Evolutionary conservation across 2,797 vertebrate species (phyloP), one percentile per base, ranked within the genome.

Genomic region (Aulostomus chinensis): DNA sequence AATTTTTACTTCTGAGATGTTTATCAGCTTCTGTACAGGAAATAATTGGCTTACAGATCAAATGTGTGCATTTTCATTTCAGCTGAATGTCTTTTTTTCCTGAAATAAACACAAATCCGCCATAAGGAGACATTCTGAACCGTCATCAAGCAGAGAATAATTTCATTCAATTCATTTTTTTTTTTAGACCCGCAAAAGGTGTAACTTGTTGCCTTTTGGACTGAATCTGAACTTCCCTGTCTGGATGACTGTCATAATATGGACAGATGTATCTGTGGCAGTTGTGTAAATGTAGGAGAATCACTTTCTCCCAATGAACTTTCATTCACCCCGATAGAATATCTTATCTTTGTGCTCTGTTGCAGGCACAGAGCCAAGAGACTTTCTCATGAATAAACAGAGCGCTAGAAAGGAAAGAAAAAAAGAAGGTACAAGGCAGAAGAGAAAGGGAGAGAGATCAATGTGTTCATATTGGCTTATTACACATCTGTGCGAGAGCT

Each of bases 331-430:
- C 65, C 30, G 10, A 68, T 66, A 60, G 69, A 80, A 69, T 76
- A 81, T 80, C 79, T 88, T 83, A 88, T 85, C 78, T 79, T 38
- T 57, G 45, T 22, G 50, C 77, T 79, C 38, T 59, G 75, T 88
- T 83, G 83, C 81, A 80, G 58, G 84, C 73, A 28, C 20, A 1
- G 2, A 50, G 73, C 78, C 81, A 83, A 68, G 45, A 81, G 64
- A 76, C 56, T 70, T 80, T 68, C 74, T 77, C 74, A 78, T 81
- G 79, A 85, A 78, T 77, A 83, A 77, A 78, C 32, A 0, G 58
- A 59, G 56, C 34, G 50, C 45, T 51, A 20, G 56, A 46, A 45
- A 57, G 47, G 36, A 25, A 36, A 47, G 50, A 34, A 34, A 42
- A 31, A 50, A 49, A 22, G 38, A 42, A 32, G 38, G 31, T 36